A percentile compares a stretch with the other conserved stretches of the same genome.
phyloP scores from a whole-genome alignment of 2,797 vertebrate species.

The Hipposideros larvatus region DNA sequence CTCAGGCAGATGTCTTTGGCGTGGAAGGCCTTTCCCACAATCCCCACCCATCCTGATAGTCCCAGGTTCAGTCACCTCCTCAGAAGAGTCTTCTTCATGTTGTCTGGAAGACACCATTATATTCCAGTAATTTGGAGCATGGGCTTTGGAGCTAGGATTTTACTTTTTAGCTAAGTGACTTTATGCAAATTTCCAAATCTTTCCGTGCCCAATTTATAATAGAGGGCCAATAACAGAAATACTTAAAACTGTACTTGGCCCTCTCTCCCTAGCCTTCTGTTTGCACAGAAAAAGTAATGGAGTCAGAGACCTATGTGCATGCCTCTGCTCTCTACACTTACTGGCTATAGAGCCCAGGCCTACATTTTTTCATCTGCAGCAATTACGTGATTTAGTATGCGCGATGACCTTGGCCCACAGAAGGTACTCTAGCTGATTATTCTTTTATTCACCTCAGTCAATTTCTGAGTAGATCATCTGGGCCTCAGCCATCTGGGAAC shows the following conservation, averaged over 20 bases:
- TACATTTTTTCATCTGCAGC: background rate
- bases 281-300: background rate
- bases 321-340: background rate
- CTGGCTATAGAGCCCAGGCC: background rate
- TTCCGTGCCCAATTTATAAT: constrained; percentile 29
- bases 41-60: background rate
- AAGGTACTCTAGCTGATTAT: background rate
- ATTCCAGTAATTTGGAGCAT: background rate
- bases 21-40: background rate
- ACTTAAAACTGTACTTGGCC: background rate
- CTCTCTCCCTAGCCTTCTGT: background rate
- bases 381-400: background rate
- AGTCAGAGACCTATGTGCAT: background rate
- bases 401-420: background rate
- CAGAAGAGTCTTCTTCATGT: background rate
- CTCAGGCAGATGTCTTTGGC: background rate
- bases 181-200: background rate
- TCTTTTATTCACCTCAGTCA: background rate
- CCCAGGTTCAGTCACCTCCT: background rate
- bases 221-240: background rate
- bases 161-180: constrained; percentile 2
- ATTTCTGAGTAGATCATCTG: background rate
- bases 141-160: background rate
- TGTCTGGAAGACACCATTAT: background rate
- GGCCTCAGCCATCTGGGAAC: background rate